These are phyloP conservation scores for Brachionus rubens DNA, from an alignment of 1,140 invertebrate genomes.

Conservation along the genomic window DNA sequence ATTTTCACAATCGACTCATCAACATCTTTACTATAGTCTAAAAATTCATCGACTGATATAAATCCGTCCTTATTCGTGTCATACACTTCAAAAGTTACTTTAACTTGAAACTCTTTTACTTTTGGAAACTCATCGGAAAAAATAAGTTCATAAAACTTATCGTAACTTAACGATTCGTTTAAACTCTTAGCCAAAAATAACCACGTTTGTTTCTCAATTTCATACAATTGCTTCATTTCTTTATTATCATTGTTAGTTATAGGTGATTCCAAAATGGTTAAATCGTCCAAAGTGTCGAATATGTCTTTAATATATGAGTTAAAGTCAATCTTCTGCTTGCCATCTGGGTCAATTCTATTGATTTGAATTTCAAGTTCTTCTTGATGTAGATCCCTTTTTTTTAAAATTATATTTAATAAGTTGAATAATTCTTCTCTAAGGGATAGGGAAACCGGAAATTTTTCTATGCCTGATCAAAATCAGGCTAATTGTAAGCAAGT, in stretches of 20 bases:
- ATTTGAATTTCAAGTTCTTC: not conserved
- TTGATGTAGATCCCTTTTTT: not conserved
- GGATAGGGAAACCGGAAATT: too few species aligned
- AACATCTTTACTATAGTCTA: constrained; percentile 30
- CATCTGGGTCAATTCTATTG: not conserved
- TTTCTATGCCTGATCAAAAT: too few species aligned
- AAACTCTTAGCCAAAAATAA: not conserved
- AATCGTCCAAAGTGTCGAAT: constrained; percentile 26
- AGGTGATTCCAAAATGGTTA: not conserved
- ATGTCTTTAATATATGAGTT: not conserved
- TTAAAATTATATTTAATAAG: not conserved
- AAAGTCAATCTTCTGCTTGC: not conserved
- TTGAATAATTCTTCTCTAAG: too few species aligned
- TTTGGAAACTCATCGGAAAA: constrained; percentile 24
- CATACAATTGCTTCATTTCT: not conserved
- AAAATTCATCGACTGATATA: constrained; percentile 18
- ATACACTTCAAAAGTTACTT: constrained; percentile 15
- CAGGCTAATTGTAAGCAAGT: too few species aligned
- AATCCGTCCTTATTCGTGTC: constrained; percentile 6
- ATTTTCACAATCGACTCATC: not conserved
- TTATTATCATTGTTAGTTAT: not conserved
- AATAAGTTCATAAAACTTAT: constrained; percentile 3
- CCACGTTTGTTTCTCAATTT: constrained; percentile 31
- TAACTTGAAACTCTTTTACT: not conserved
- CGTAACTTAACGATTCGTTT: not conserved